These are phyloP conservation scores for Microctonus aethiopoides DNA, from an alignment of 2,888 invertebrate genomes.

Conservation along the genomic window DNA sequence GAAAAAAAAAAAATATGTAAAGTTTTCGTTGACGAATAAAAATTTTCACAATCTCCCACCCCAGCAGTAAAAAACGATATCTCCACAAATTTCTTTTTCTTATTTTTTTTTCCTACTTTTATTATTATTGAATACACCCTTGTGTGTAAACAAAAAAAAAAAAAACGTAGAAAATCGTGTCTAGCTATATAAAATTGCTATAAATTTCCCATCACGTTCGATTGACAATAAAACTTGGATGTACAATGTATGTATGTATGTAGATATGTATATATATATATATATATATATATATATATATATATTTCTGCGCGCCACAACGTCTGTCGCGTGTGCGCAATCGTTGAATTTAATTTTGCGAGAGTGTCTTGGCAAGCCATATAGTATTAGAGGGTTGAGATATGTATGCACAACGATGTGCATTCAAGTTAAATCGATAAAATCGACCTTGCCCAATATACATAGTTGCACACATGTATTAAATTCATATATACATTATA, in stretches of 20 bases:
- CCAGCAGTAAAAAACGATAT: not conserved
- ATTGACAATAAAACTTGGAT: constrained; percentile 18
- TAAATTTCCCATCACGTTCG: constrained; percentile 12
- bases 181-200: constrained; percentile 10
- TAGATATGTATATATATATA: too few relatives aligned
- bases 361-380: constrained; percentile 50
- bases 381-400: constrained; percentile 35
- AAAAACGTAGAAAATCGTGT: constrained; percentile 2
- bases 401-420: constrained; percentile 48
- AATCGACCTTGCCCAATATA: constrained; percentile 18
- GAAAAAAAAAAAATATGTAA: not conserved
- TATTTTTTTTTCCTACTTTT: not conserved
- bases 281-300: not conserved
- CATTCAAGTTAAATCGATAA: constrained; percentile 54
- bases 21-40: not conserved
- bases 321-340: constrained; percentile 22
- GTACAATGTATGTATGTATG: not conserved
- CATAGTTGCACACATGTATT: not conserved
- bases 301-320: not conserved
- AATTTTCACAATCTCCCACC: not conserved
- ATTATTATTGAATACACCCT: constrained; percentile 1
- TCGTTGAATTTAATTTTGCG: constrained; percentile 56
- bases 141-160: constrained; percentile 1
- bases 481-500: not conserved
- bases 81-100: not conserved